Base-by-base conservation (phyloP, 2,797 vertebrate species). In the Geotrypetes seraphini region DNA sequence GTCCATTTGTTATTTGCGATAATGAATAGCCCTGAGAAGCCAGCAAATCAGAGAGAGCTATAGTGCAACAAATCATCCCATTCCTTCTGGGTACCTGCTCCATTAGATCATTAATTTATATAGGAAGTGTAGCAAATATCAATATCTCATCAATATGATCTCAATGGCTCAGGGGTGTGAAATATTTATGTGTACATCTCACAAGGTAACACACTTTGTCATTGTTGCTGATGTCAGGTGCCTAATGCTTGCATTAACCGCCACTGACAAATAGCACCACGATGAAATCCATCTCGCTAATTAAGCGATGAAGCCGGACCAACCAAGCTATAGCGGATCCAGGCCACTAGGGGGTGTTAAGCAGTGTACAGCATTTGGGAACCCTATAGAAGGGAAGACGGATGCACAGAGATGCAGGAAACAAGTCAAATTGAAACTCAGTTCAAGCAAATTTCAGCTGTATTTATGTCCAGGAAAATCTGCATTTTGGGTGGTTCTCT, bases 1-100 rank as follows among this genome's bases (percentile, higher is more conserved):
- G 62, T 29, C 24, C 31, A 50, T 60, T 66, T 68, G 38, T 60
- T 61, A 57, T 49, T 52, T 53, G 47, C 48, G 37, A 35, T 57
- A 50, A 66, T 34, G 12, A 19, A 28, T 31, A 59, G 36, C 32
- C 50, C 40, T 45, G 25, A 28, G 57, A 57, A 52, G 41, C 49
- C 5, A 50, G 31, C 14, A 57, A 50, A 57, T 34, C 53, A 12
- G 26, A 32, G 33, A n/a, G 42, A 31, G 22, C 5, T 39, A 20
- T 2, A 35, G 14, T 53, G 48, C 58, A 44, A 51, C 43, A 57
- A 50, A 64, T 65, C 52, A 53, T 46, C 36, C 16, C 7, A n/a
- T 37, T 59, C 29, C 53, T 57, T 42, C 30, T 48, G 50, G 42
- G 39, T 56, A 28, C 56, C 54, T 57, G 19, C 16, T 55, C 13